Evolutionary conservation across 2,888 invertebrate genomes (phyloP).

Genomic region (Thecocarcelia acutangulata): DNA sequence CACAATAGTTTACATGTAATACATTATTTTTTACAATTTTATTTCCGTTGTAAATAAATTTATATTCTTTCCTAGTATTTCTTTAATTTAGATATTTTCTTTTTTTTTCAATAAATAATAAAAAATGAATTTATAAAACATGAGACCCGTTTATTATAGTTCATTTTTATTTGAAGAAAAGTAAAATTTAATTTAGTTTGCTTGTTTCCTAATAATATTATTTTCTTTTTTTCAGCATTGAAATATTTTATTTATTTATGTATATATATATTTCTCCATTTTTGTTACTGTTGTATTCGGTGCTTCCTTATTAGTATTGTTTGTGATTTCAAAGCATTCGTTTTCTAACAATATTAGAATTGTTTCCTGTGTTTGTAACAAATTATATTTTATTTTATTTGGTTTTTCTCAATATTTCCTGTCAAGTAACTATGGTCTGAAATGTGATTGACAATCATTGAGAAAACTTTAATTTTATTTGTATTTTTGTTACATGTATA

Average conservation of each 20-base stretch:
- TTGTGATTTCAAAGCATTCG: slow-evolving; percentile 1
- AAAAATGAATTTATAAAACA: slow-evolving; percentile 33
- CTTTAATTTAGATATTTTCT: not conserved
- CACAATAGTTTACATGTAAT: not conserved
- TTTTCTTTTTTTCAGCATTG: slow-evolving; percentile 7
- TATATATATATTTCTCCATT: slow-evolving; percentile 6
- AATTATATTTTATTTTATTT: slow-evolving; percentile 53
- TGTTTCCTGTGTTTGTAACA: slow-evolving; percentile 61
- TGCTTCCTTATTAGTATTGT: slow-evolving; percentile 40
- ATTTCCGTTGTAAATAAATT: slow-evolving; percentile 38
- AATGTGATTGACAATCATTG: slow-evolving; percentile 57
- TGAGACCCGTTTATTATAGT: slow-evolving; percentile 14
- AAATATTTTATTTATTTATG: slow-evolving; percentile 19
- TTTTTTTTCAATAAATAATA: slow-evolving; percentile 7
- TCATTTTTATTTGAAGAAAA: slow-evolving; percentile 5
- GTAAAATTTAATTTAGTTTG: slow-evolving; percentile 34
- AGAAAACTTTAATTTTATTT: slow-evolving; percentile 25
- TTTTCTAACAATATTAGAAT: slow-evolving; percentile 47
- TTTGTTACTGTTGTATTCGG: slow-evolving; percentile 10
- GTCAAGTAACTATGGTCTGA: slow-evolving; percentile 47
- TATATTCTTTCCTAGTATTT: not conserved
- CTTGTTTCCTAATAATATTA: slow-evolving; percentile 29
- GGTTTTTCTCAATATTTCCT: slow-evolving; percentile 56
- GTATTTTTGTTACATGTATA: no score
- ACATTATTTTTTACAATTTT: slow-evolving; percentile 27